phyloP scores from a whole-genome alignment of 2,888 invertebrate genomes.

The Machimus atricapillus region DNA sequence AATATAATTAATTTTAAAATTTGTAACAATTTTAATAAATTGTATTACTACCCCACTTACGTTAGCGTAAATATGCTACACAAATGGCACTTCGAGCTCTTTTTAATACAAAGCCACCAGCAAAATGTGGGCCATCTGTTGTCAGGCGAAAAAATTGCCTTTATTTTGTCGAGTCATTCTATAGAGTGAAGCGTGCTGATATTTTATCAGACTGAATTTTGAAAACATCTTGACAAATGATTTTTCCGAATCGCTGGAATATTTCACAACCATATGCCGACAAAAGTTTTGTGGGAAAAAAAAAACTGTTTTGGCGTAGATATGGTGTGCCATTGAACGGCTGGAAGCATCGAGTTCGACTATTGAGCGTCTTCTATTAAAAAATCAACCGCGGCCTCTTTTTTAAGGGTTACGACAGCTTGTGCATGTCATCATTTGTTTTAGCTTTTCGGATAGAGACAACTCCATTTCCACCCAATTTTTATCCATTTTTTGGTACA shows the following conservation, averaged over 20 bases:
- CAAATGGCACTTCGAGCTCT: neutral
- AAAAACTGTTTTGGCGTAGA: neutral
- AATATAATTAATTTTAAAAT: too few species aligned
- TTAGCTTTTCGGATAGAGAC: neutral
- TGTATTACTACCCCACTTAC: neutral
- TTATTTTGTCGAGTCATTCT: neutral
- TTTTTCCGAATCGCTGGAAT: neutral
- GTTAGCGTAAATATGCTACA: neutral
- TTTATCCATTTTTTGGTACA: neutral
- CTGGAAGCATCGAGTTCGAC: neutral
- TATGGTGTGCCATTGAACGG: neutral
- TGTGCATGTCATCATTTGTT: neutral
- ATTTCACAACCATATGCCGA: neutral
- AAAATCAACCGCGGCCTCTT: neutral
- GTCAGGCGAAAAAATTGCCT: neutral
- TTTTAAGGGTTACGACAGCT: neutral
- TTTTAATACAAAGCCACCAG: neutral
- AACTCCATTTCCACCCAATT: neutral
- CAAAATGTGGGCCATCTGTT: neutral
- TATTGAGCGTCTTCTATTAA: neutral
- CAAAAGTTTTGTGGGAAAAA: neutral
- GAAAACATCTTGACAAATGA: neutral
- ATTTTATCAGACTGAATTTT: neutral
- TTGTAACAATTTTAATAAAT: too few species aligned
- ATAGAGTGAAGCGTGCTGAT: neutral